These are phyloP conservation scores for Platycercus adscitus DNA, from an alignment of 2,113 vertebrate species.

Conservation along the genomic window DNA sequence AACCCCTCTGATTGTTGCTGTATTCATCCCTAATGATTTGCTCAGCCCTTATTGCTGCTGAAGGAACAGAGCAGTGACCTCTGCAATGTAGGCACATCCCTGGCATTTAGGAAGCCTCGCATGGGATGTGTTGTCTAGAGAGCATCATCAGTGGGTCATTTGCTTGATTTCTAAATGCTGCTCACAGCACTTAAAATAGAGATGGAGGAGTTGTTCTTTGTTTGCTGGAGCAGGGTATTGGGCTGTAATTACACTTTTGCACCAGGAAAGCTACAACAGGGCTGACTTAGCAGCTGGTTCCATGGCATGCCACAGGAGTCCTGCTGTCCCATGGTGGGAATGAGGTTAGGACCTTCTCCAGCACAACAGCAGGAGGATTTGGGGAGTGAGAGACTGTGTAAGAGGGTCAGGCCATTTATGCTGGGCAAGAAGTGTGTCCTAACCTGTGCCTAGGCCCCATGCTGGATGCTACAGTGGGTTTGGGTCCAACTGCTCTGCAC, in stretches of 20 bases:
- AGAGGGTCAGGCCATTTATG: neutral
- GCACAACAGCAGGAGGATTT: neutral
- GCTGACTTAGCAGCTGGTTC: neutral
- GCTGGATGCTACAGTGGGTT: rapidly evolving
- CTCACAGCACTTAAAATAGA: neutral
- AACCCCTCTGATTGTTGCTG: neutral
- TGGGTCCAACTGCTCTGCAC: neutral
- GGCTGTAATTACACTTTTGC: neutral
- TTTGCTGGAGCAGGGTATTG: neutral
- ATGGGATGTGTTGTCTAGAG: rapidly evolving
- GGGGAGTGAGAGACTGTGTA: neutral
- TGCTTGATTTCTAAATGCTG: neutral
- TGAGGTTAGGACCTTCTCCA: neutral
- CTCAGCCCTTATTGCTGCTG: neutral
- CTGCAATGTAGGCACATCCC: neutral
- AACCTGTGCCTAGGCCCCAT: rapidly evolving
- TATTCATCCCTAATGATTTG: neutral
- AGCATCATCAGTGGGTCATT: rapidly evolving
- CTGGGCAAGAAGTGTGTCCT: neutral
- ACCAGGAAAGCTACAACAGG: neutral
- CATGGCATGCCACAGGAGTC: neutral
- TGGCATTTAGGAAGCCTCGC: rapidly evolving
- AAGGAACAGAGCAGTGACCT: neutral
- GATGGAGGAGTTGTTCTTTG: neutral
- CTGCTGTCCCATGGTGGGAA: neutral